Evolutionary conservation across 2,113 vertebrate genomes (phyloP), one percentile per base, ranked within the genome.

Genomic region (Eurystomus gularis): DNA sequence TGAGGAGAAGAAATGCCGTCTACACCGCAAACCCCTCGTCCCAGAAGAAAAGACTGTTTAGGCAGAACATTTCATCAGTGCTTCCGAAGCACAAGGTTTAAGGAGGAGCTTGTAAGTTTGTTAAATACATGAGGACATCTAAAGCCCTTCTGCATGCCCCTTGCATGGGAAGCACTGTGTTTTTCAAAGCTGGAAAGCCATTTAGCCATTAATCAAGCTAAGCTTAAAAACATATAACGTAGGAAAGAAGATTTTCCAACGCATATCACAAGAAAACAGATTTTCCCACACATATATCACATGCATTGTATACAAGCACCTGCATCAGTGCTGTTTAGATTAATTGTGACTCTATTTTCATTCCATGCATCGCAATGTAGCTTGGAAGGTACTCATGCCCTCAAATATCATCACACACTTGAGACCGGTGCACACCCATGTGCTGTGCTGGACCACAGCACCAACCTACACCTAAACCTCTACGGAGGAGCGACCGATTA

Each of bases 341-440:
- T 6, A 33, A 21, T 6, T n/a, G 44, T n/a, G 57, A 10, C 16
- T 64, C 23, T 28, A 11, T 75, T 80, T 40, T 8, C 29, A 15
- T 29, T 20, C 55, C 52, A 2, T 15, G 37, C 18, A 4, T 6
- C 6, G 6, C 6, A 4, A 11, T 10, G 69, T 64, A n/a, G 2
- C 61, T 58, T 2, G 0, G 39, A 17, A 28, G 37, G 13, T 20
- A 5, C 21, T 58, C 17, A 2, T 33, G 8, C 26, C 18, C 60
- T 37, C 12, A 14, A 69, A 33, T 28, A 20, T 28, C 19, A 18
- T 21, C 29, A 6, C 4, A 37, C 3, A 0, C 49, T 11, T 10
- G 18, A 33, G 49, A 19, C 7, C 1, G 9, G 12, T 3, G 0
- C 31, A 1, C 6, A 15, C n/a, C 19, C 13, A 17, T 1, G 1